Evolutionary conservation across 2,797 vertebrate species (phyloP).

Genomic region (Acanthurus lineatus): DNA sequence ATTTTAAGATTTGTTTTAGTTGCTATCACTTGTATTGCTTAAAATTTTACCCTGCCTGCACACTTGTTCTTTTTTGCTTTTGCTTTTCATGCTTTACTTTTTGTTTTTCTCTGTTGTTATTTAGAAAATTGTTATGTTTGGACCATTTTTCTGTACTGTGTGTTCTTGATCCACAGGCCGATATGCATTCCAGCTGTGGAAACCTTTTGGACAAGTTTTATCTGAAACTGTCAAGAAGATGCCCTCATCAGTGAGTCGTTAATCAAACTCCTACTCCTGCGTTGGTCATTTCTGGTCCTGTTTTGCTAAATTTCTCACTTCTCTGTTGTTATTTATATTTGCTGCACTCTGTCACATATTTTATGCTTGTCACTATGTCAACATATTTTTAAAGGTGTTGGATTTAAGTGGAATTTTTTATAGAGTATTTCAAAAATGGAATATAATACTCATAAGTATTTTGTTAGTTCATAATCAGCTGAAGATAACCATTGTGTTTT

Average conservation of each 20-base stretch:
- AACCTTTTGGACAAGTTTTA: constrained; percentile 90
- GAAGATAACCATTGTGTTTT: too few species aligned
- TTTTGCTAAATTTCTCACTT: not conserved
- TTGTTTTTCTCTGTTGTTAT: not conserved
- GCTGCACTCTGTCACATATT: not conserved
- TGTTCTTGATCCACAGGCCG: constrained; percentile 84
- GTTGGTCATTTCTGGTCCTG: not conserved
- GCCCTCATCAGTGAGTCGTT: constrained; percentile 88
- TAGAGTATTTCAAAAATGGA: too few species aligned
- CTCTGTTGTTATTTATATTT: not conserved
- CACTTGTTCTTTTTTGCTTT: not conserved
- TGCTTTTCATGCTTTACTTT: not conserved
- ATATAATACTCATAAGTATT: too few species aligned
- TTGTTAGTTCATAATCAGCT: too few species aligned
- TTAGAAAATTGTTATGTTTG: not conserved
- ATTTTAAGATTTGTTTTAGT: not conserved
- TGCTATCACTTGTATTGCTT: not conserved
- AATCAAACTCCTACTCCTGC: not conserved
- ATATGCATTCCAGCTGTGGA: constrained; percentile 92
- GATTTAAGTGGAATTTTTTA: too few species aligned
- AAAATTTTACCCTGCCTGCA: not conserved
- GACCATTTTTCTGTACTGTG: not conserved
- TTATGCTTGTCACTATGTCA: not conserved
- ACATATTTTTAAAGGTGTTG: too few species aligned
- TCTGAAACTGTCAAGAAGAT: constrained; percentile 89